Conservation (phyloP, 2,797 vertebrate species). For the Chrysocyon brachyurus region DNA sequence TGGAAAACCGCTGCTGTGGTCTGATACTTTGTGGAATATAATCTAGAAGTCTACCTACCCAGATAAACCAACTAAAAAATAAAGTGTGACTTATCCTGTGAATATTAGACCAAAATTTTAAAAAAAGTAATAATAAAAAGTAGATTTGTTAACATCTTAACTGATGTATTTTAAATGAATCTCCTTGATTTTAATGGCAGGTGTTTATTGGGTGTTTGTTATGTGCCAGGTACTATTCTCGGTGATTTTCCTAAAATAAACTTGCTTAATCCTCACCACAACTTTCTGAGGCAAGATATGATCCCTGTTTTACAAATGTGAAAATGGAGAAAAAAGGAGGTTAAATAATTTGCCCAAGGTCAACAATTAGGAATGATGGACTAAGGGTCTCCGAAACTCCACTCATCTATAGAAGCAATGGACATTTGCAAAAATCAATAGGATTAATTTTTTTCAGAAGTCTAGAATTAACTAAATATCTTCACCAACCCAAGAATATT, state of each 20-base stretch:
- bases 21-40: neutral
- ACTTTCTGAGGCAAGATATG: neutral
- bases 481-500: neutral
- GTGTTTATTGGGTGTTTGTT: neutral
- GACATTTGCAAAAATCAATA: neutral
- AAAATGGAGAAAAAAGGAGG: neutral
- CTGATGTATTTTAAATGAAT: neutral
- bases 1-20: slow-evolving; percentile 23
- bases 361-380: neutral
- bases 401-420: neutral
- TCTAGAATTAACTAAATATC: neutral
- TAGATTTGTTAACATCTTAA: neutral
- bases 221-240: neutral
- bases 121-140: neutral
- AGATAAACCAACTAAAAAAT: neutral
- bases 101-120: neutral
- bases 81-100: neutral
- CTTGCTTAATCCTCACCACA: neutral
- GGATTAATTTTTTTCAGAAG: neutral
- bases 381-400: neutral
- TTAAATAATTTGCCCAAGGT: neutral
- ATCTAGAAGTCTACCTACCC: neutral
- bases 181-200: neutral
- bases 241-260: neutral
- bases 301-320: neutral